These are phyloP conservation scores for Rousettus leschenaultii DNA, from an alignment of 2,113 vertebrate species.

Conservation along the genomic window DNA sequence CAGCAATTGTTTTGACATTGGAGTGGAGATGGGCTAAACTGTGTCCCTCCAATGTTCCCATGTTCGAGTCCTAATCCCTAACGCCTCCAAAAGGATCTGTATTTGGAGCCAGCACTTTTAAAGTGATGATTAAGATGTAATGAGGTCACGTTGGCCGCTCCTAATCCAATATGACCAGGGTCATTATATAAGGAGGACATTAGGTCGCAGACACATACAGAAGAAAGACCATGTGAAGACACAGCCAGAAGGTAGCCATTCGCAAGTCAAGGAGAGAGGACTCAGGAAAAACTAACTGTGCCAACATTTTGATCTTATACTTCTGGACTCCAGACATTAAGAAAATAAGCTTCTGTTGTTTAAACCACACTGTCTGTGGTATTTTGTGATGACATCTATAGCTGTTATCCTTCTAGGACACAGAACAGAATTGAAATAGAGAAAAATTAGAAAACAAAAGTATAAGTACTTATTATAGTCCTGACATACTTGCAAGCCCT, in stretches of 20 bases:
- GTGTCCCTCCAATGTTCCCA: not conserved
- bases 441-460: not conserved
- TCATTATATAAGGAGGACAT: not conserved
- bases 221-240: too few species aligned
- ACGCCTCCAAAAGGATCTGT: not conserved
- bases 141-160: rapidly evolving
- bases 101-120: not conserved
- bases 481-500: not conserved
- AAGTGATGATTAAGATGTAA: not conserved
- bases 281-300: not conserved
- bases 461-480: not conserved
- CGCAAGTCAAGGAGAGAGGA: too few species aligned
- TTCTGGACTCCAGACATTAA: not conserved
- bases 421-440: not conserved
- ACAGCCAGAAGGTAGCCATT: not conserved
- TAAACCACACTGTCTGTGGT: not conserved
- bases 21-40: not conserved
- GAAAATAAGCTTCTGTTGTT: not conserved
- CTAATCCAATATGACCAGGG: not conserved
- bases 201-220: not conserved
- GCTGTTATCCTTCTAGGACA: not conserved
- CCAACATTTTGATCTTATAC: too few species aligned
- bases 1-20: not conserved
- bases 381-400: not conserved
- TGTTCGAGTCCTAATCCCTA: not conserved